Percentiles rank a stretch among this genome's conserved stretches.
Conservation (phyloP, 2,888 invertebrate species). For the Leucophenga montana region DNA sequence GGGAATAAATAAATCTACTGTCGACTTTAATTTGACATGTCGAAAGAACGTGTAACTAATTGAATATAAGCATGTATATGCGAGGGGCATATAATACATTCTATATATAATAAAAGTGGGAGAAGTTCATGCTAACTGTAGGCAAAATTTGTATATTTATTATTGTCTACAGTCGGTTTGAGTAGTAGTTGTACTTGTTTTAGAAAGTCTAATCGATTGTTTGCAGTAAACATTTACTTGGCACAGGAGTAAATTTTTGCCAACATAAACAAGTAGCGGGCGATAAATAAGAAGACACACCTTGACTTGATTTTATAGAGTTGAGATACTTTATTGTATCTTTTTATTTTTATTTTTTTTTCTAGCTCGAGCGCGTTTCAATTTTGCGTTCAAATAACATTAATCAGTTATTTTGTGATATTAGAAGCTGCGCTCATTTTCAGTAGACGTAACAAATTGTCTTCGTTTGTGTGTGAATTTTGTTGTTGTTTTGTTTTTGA, state of each 20-base stretch:
- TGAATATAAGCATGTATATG: no score
- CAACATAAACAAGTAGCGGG: background rate
- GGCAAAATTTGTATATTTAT: no score
- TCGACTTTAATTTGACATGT: conserved; percentile 54
- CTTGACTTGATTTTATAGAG: no score
- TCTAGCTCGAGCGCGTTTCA: background rate
- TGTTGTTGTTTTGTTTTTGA: background rate
- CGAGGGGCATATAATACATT: no score
- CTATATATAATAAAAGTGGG: no score
- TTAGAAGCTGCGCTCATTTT: background rate
- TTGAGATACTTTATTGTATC: no score
- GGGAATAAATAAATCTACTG: conserved; percentile 48
- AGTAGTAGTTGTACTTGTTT: background rate
- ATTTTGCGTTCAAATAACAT: background rate
- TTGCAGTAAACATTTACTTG: no score
- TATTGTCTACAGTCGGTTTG: no score
- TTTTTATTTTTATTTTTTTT: no score
- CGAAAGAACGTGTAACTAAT: conserved; percentile 23
- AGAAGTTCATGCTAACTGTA: no score
- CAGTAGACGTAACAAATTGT: conserved; percentile 1
- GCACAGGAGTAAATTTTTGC: background rate
- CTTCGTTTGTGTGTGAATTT: background rate
- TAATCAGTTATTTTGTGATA: conserved; percentile 4
- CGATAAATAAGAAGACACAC: no score
- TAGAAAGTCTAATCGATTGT: conserved; percentile 7